phyloP scores from a whole-genome alignment of 2,888 invertebrate genomes.

The Hartigia nigra region DNA sequence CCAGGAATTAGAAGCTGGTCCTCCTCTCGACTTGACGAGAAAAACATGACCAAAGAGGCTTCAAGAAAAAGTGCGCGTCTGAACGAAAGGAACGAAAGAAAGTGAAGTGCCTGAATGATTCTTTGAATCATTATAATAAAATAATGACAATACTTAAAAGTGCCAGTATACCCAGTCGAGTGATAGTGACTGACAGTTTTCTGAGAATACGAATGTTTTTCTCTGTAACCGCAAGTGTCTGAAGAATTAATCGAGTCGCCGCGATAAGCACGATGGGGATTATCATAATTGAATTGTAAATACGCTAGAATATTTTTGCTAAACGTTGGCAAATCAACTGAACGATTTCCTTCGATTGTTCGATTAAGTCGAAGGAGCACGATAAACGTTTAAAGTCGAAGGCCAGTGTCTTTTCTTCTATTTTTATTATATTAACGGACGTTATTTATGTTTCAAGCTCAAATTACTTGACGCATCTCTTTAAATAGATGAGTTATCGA shows the following conservation, averaged over 20 bases:
- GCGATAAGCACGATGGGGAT: background rate
- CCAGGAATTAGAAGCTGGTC: constrained; percentile 44
- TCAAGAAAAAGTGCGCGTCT: constrained; percentile 11
- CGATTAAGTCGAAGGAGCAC: background rate
- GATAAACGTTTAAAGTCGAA: background rate
- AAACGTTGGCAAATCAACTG: background rate
- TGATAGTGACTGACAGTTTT: background rate
- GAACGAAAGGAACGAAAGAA: background rate
- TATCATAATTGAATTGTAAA: background rate
- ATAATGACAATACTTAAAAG: background rate
- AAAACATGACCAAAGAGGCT: constrained; percentile 54
- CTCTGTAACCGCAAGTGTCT: background rate
- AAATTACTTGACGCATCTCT: constrained; percentile 1
- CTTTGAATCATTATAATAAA: background rate
- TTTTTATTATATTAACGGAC: background rate
- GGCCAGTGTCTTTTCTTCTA: background rate
- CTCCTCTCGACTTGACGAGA: constrained; percentile 58
- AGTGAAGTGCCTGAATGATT: constrained; percentile 1
- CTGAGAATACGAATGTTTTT: background rate
- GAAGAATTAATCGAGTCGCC: background rate
- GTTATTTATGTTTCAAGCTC: constrained; percentile 4
- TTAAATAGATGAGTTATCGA: background rate
- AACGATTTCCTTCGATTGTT: background rate
- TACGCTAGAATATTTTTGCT: background rate
- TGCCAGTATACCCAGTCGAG: background rate